Evolutionary conservation across 2,797 vertebrate genomes (phyloP).

Genomic region (Tragelaphus oryx): DNA sequence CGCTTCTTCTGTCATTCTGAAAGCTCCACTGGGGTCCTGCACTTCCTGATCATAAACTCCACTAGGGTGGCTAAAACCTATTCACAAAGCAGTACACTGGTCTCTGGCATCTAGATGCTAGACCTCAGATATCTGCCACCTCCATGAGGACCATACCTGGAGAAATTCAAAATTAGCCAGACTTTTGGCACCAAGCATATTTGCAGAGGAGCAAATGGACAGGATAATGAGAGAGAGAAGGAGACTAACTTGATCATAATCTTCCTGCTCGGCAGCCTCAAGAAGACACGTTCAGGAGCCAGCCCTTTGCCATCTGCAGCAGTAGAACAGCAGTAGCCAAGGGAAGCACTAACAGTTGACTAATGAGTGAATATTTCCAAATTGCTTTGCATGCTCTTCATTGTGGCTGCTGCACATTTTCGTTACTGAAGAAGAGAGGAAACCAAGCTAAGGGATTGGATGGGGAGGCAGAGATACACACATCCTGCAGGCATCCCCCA

Average conservation of each 20-base stretch:
- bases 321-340: neutral
- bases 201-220: neutral
- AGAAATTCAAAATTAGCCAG: slow-evolving; percentile 55
- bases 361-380: slow-evolving; percentile 28
- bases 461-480: neutral
- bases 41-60: slow-evolving; percentile 56
- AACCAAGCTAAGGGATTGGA: neutral
- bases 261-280: neutral
- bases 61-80: slow-evolving; percentile 38
- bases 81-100: slow-evolving; percentile 43
- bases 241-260: slow-evolving; percentile 1
- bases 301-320: neutral
- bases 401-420: neutral
- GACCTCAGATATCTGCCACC: slow-evolving; percentile 58
- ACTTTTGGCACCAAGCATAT: slow-evolving; percentile 46
- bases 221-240: neutral
- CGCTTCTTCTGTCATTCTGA: slow-evolving; percentile 51
- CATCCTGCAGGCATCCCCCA: neutral
- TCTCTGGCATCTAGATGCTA: slow-evolving; percentile 56
- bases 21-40: slow-evolving; percentile 50
- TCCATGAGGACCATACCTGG: slow-evolving; percentile 44
- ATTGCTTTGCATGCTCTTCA: neutral
- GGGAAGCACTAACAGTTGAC: neutral
- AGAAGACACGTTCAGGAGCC: neutral
- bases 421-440: neutral